Percentiles rank a stretch among this genome's conserved stretches.
phyloP scores from a whole-genome alignment of 2,888 invertebrate species.

The Rhingia campestris region DNA sequence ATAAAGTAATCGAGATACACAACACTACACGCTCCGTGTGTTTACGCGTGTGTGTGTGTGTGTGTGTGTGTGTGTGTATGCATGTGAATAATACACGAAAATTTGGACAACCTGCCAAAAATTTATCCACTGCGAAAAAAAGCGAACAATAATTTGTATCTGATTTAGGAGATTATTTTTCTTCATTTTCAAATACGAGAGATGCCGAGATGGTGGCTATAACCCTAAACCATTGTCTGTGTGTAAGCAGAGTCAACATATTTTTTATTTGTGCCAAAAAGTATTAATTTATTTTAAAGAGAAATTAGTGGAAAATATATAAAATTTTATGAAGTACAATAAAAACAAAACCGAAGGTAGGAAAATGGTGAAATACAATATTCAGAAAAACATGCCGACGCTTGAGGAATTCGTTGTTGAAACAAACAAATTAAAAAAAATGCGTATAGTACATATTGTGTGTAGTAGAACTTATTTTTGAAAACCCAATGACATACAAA shows the following conservation, averaged over 20 bases:
- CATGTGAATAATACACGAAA: conserved; percentile 23
- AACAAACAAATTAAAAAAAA: not conserved
- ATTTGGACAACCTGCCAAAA: conserved; percentile 64
- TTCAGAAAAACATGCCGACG: conserved; percentile 43
- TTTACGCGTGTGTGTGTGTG: not conserved
- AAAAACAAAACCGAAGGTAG: conserved; percentile 7
- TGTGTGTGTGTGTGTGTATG: conserved; percentile 4
- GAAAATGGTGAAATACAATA: conserved; percentile 65
- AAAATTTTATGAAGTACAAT: conserved; percentile 25
- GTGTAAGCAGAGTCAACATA: conserved; percentile 40
- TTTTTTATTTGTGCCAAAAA: conserved; percentile 48
- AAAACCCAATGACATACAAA: conserved; percentile 8
- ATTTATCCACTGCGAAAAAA: conserved; percentile 40
- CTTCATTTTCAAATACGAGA: conserved; percentile 18
- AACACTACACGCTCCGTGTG: conserved; percentile 2
- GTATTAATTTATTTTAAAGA: conserved; percentile 33
- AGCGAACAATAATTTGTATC: conserved; percentile 57
- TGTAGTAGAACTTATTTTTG: conserved; percentile 16
- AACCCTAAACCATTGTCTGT: conserved; percentile 39
- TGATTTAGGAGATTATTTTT: conserved; percentile 49
- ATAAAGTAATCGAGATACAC: conserved; percentile 39
- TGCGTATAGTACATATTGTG: conserved; percentile 5
- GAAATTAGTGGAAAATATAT: conserved; percentile 36
- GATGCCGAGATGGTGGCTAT: conserved; percentile 30
- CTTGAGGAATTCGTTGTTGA: conserved; percentile 44